Conservation (phyloP, 2,888 invertebrate genomes). For the Stegana nigrithorax region DNA sequence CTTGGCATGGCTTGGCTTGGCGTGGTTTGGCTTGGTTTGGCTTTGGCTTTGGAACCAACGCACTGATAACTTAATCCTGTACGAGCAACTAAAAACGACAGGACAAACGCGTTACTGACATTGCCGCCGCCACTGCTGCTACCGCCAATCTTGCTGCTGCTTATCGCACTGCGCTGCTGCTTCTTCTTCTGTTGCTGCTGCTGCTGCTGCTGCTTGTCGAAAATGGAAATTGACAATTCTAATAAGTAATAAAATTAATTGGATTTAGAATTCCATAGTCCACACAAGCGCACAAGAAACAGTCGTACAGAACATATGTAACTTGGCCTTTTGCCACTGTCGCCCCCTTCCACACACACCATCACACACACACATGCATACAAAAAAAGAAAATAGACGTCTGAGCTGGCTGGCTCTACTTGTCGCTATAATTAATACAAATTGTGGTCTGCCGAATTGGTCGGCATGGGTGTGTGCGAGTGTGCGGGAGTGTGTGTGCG, state of each 20-base stretch:
- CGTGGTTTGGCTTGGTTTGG: too few relatives aligned
- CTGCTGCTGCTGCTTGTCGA: conserved; percentile 1
- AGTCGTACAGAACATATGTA: not conserved
- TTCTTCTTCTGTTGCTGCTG: not conserved
- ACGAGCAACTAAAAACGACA: too few relatives aligned
- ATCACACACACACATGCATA: not conserved
- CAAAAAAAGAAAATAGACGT: too few relatives aligned
- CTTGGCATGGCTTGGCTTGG: too few relatives aligned
- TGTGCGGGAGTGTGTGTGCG: not conserved
- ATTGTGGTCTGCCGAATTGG: conserved; percentile 33
- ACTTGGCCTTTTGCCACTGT: not conserved
- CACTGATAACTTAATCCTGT: conserved; percentile 22
- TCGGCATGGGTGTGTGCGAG: too few relatives aligned
- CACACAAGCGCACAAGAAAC: not conserved
- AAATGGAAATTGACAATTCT: conserved; percentile 32
- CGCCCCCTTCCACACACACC: too few relatives aligned
- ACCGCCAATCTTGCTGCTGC: too few relatives aligned
- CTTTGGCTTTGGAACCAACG: too few relatives aligned
- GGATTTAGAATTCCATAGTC: conserved; percentile 30
- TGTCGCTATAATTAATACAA: conserved; percentile 43
- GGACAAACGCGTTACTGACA: too few relatives aligned
- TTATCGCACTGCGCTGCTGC: too few relatives aligned
- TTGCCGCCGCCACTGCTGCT: too few relatives aligned
- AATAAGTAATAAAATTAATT: conserved; percentile 43
- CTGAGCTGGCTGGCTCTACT: too few relatives aligned